A percentile compares a stretch with the other conserved stretches of the same genome.
phyloP scores from a whole-genome alignment of 2,888 invertebrate genomes.

The Ceratothoa steindachneri region DNA sequence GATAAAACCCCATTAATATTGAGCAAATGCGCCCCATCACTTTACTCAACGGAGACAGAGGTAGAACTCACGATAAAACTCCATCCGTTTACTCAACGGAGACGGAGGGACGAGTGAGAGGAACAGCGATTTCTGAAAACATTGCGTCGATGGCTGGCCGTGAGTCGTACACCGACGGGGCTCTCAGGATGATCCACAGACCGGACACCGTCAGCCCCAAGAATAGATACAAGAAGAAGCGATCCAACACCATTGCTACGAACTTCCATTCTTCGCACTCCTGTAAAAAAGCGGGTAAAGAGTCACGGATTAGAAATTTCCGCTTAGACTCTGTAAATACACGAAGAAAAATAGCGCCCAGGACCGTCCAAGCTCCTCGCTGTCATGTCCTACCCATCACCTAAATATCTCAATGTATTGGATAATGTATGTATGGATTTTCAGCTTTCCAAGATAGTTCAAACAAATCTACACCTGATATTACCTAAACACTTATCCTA shows the following conservation, averaged over 20 bases:
- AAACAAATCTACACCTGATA: too few relatives aligned
- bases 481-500: too few relatives aligned
- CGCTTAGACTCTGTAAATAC: too few relatives aligned
- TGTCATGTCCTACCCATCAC: too few relatives aligned
- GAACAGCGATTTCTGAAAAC: conserved; percentile 24
- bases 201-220: conserved; percentile 57
- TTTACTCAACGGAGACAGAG: background rate
- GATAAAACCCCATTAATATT: background rate
- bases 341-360: too few relatives aligned
- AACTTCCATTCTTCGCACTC: conserved; percentile 58
- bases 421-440: too few relatives aligned
- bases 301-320: too few relatives aligned
- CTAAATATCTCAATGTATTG: too few relatives aligned
- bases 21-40: background rate
- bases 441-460: too few relatives aligned
- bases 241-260: conserved; percentile 59
- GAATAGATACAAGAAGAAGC: conserved; percentile 58
- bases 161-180: conserved; percentile 55
- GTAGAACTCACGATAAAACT: too few relatives aligned
- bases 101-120: background rate
- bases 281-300: conserved; percentile 48
- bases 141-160: conserved; percentile 50
- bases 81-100: background rate
- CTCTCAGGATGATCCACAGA: conserved; percentile 55
- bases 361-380: too few relatives aligned